A percentile compares a stretch with the other conserved stretches of the same genome.
Evolutionary conservation across 2,888 invertebrate species (phyloP).

Genomic region (Mesorhabditis sp.): DNA sequence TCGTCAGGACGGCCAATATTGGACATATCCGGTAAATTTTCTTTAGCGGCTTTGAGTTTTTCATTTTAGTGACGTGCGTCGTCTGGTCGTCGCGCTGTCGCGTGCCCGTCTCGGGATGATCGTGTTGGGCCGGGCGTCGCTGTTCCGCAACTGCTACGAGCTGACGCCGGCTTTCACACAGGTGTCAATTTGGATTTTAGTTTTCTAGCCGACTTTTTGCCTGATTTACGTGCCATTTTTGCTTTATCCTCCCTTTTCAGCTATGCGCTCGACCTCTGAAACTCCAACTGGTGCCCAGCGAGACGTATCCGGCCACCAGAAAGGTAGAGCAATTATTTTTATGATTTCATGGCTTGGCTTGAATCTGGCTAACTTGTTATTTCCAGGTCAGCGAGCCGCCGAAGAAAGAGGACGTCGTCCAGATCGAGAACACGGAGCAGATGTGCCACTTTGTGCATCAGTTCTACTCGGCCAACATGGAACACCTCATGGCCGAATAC

Average conservation of each 20-base stretch:
- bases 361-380: neutral
- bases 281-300: constrained; percentile 76
- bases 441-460: constrained; percentile 93
- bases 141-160: constrained; percentile 95
- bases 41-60: neutral
- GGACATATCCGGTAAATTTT: constrained; percentile 76
- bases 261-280: constrained; percentile 77
- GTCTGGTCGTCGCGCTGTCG: constrained; percentile 95
- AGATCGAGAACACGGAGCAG: constrained; percentile 81
- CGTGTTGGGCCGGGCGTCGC: constrained; percentile 83
- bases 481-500: constrained; percentile 33
- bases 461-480: constrained; percentile 72
- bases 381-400: constrained; percentile 39
- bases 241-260: constrained; percentile 62
- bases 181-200: constrained; percentile 61
- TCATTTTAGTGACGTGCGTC: constrained; percentile 74
- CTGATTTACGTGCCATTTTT: neutral
- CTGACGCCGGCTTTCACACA: constrained; percentile 89
- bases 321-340: constrained; percentile 54
- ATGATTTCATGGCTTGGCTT: neutral
- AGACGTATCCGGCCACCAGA: constrained; percentile 72
- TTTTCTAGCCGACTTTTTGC: constrained; percentile 66
- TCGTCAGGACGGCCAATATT: constrained; percentile 92
- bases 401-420: constrained; percentile 61
- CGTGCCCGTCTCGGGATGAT: constrained; percentile 92